These are phyloP conservation scores for Drosophila anomalata DNA, from an alignment of 2,888 invertebrate genomes.

Conservation along the genomic window DNA sequence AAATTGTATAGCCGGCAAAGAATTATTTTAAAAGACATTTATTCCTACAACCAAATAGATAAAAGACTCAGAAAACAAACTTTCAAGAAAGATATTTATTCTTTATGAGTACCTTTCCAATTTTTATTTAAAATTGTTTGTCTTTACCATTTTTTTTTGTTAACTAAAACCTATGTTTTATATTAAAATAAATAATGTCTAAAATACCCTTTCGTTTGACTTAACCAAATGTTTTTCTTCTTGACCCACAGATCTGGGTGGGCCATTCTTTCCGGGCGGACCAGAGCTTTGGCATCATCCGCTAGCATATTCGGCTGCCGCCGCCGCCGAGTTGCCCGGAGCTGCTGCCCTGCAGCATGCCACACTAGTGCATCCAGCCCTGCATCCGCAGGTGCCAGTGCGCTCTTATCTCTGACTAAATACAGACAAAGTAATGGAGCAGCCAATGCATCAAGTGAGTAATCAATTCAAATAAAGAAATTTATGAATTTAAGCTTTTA, in stretches of 20 bases:
- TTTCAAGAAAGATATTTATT: not conserved
- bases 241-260: constrained; percentile 91
- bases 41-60: constrained; percentile 21
- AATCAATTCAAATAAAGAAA: too few species aligned
- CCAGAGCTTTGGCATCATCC: constrained; percentile 98
- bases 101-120: not conserved
- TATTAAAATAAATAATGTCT: constrained; percentile 11
- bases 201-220: constrained; percentile 40
- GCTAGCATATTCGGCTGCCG: constrained; percentile 90
- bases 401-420: constrained; percentile 99
- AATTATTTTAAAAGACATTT: not conserved
- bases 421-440: constrained; percentile 86
- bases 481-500: too few species aligned
- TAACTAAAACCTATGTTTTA: constrained; percentile 27
- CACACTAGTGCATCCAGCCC: constrained; percentile 97
- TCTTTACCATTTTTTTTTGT: constrained; percentile 32
- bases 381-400: constrained; percentile 98
- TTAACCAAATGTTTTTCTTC: constrained; percentile 22
- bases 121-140: constrained; percentile 30
- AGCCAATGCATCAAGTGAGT: constrained; percentile 84
- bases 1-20: not conserved
- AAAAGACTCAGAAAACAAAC: constrained; percentile 76
- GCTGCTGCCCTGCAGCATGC: constrained; percentile 92
- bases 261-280: constrained; percentile 97
- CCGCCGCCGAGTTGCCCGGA: constrained; percentile 92